Percentiles rank a stretch among this genome's conserved stretches.
Evolutionary conservation across 2,113 vertebrate genomes (phyloP).

Genomic region (Chaetorhynchus papuensis): DNA sequence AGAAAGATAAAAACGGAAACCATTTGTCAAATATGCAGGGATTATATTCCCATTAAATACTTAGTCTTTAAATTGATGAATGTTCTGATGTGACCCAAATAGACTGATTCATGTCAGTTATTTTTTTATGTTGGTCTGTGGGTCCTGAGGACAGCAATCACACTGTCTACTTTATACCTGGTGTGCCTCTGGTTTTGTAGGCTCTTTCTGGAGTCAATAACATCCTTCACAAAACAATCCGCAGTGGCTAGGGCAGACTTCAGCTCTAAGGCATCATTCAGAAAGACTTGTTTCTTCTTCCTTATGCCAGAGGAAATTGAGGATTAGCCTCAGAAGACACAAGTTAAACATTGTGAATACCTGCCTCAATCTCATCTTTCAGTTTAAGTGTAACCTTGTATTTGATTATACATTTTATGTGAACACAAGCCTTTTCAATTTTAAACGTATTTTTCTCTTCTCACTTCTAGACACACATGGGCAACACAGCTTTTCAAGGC

Average conservation of each 20-base stretch:
- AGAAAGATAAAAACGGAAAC: constrained; percentile 9
- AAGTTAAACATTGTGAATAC: background rate
- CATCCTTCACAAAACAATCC: background rate
- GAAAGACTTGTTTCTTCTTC: background rate
- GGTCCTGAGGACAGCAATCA: background rate
- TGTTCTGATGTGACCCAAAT: background rate
- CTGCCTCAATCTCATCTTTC: background rate
- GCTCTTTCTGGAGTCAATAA: background rate
- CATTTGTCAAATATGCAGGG: constrained; percentile 10
- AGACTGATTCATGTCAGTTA: background rate
- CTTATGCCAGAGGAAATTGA: background rate
- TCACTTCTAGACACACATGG: background rate
- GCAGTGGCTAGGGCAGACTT: background rate
- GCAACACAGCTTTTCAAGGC: background rate
- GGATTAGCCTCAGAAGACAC: background rate
- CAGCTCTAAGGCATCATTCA: background rate
- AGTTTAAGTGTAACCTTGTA: background rate
- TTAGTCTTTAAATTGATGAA: background rate
- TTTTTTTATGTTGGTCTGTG: background rate
- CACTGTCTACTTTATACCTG: background rate
- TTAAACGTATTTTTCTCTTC: background rate
- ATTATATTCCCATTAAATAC: background rate
- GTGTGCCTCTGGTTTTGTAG: background rate
- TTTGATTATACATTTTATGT: background rate
- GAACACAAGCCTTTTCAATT: background rate